Conservation (phyloP, 2,797 vertebrate genomes). For the Rhabdomys pumilio region DNA sequence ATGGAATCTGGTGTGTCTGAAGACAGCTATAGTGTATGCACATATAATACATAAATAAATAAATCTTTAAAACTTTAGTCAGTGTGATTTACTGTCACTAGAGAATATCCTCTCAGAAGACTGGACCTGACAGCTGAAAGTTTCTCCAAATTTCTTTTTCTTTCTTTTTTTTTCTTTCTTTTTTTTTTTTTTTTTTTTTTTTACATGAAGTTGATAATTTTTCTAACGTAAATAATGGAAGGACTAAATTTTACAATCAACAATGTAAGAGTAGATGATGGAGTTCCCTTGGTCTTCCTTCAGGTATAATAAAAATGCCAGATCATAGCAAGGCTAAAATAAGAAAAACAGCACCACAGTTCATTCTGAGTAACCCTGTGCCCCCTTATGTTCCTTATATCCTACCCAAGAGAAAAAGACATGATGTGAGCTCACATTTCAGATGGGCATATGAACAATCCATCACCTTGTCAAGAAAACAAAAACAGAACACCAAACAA, state of each 20-base stretch:
- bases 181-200: background rate
- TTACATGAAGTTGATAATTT: background rate
- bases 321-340: background rate
- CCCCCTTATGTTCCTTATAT: background rate
- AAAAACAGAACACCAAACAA: background rate
- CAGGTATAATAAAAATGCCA: background rate
- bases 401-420: conserved; percentile 19
- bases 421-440: background rate
- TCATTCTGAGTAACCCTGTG: background rate
- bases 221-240: conserved; percentile 23
- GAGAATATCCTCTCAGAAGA: background rate
- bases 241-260: background rate
- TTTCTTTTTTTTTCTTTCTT: no score
- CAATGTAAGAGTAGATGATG: background rate
- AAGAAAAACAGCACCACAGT: background rate
- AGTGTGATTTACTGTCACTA: background rate
- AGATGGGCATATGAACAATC: background rate
- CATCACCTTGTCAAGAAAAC: background rate
- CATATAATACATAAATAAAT: background rate
- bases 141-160: background rate
- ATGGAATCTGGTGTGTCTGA: background rate
- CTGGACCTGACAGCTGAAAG: background rate
- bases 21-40: background rate
- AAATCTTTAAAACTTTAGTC: background rate
- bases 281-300: background rate